These are phyloP conservation scores for Lacerta bilineata DNA, from an alignment of 2,797 vertebrate genomes.

Conservation along the genomic window DNA sequence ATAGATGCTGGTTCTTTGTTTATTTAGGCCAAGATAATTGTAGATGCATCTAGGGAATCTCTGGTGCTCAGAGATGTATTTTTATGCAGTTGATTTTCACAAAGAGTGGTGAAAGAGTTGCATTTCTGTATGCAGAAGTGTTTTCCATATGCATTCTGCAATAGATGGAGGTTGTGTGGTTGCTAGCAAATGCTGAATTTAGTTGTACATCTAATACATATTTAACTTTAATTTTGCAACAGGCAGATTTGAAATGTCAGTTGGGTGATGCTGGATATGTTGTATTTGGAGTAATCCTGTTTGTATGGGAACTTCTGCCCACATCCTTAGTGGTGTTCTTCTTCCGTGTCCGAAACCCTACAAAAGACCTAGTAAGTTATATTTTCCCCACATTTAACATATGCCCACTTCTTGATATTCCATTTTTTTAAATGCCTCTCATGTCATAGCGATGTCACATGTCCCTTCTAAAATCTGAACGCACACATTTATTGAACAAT, in stretches of 20 bases:
- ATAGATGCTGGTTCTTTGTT: background rate
- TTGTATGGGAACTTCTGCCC: constrained; percentile 95
- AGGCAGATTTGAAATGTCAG: constrained; percentile 94
- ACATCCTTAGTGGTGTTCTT: constrained; percentile 94
- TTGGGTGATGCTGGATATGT: constrained; percentile 92
- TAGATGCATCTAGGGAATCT: background rate
- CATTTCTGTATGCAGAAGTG: background rate
- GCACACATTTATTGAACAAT: background rate
- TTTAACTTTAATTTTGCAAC: constrained; percentile 59
- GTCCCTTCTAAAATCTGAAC: background rate
- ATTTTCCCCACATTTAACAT: background rate
- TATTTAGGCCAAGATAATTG: background rate
- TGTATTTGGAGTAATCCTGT: constrained; percentile 93
- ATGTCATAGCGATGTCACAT: background rate
- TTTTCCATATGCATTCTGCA: background rate
- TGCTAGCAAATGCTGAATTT: background rate
- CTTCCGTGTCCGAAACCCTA: constrained; percentile 92
- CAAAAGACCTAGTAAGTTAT: constrained; percentile 88
- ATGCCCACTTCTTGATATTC: background rate
- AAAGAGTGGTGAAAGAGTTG: background rate
- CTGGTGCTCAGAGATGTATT: background rate
- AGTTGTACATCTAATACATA: constrained; percentile 10
- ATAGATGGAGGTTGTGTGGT: background rate
- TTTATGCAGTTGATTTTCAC: background rate
- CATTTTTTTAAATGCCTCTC: constrained; percentile 16